phyloP scores from a whole-genome alignment of 2,888 invertebrate genomes.

The Priocnemis perturbator region DNA sequence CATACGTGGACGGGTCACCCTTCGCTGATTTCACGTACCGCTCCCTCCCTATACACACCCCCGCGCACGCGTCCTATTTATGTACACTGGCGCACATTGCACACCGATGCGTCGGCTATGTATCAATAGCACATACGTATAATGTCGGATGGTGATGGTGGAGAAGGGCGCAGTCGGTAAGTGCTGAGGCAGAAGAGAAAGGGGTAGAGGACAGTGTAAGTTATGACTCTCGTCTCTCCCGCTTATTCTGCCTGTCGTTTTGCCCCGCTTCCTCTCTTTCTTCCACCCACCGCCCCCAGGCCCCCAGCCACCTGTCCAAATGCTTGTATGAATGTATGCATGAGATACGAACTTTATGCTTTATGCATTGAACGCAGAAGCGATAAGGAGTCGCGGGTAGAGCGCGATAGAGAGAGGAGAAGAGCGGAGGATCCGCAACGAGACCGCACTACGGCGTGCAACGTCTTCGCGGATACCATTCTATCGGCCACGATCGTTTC shows the following conservation, averaged over 20 bases:
- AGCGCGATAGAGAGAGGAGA: too few relatives aligned
- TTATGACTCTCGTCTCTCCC: slow-evolving; percentile 65
- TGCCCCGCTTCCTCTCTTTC: background rate
- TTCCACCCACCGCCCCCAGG: slow-evolving; percentile 25
- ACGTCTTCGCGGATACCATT: slow-evolving; percentile 11
- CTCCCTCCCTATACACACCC: background rate
- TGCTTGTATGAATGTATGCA: slow-evolving; percentile 71
- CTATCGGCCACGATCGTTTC: slow-evolving; percentile 1
- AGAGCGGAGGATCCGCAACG: slow-evolving; percentile 10
- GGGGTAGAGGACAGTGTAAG: slow-evolving; percentile 53
- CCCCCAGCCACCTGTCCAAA: slow-evolving; percentile 29
- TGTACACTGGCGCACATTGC: background rate
- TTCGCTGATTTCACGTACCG: slow-evolving; percentile 60
- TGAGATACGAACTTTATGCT: slow-evolving; percentile 74
- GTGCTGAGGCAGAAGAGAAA: too few relatives aligned
- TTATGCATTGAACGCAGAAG: slow-evolving; percentile 71
- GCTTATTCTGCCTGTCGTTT: slow-evolving; percentile 2
- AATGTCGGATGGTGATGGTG: slow-evolving; percentile 15
- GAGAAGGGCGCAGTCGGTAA: background rate
- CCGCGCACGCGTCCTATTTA: background rate
- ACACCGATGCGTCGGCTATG: background rate
- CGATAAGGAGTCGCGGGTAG: slow-evolving; percentile 64
- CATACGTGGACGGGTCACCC: slow-evolving; percentile 69
- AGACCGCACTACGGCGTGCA: slow-evolving; percentile 19
- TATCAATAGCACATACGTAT: background rate